Percentiles rank a stretch among this genome's conserved stretches.
phyloP scores from a whole-genome alignment of 2,113 vertebrate species.

The Chaetops frenatus region DNA sequence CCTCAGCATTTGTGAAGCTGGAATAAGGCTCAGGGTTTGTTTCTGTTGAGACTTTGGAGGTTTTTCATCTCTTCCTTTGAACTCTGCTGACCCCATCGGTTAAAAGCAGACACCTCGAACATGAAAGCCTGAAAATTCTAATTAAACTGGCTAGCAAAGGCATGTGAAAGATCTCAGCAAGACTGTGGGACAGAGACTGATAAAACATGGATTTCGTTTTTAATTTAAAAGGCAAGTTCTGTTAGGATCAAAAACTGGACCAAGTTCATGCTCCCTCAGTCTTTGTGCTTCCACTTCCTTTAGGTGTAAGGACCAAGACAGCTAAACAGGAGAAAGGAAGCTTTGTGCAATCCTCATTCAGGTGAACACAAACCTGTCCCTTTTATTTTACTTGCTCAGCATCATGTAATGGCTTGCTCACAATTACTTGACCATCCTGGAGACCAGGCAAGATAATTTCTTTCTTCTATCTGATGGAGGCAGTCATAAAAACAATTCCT shows the following conservation, averaged over 20 bases:
- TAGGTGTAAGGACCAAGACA: neutral
- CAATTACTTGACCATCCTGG: neutral
- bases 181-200: neutral
- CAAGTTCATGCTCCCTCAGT: neutral
- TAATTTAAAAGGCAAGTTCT: neutral
- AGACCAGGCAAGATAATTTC: neutral
- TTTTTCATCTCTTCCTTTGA: slow-evolving; percentile 8
- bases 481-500: neutral
- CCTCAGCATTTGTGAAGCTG: neutral
- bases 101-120: neutral
- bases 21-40: neutral
- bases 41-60: neutral
- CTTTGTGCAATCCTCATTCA: neutral
- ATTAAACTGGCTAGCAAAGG: neutral
- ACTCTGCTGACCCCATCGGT: neutral
- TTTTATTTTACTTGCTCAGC: neutral
- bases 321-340: neutral
- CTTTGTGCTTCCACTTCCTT: neutral
- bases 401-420: neutral
- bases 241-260: neutral
- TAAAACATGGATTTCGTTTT: neutral
- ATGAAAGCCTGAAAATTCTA: neutral
- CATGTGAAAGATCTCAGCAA: slow-evolving; percentile 9
- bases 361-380: neutral
- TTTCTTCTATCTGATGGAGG: neutral